Base-by-base conservation (phyloP, 2,113 vertebrate genomes). In the Tetraodon nigroviridis region DNA sequence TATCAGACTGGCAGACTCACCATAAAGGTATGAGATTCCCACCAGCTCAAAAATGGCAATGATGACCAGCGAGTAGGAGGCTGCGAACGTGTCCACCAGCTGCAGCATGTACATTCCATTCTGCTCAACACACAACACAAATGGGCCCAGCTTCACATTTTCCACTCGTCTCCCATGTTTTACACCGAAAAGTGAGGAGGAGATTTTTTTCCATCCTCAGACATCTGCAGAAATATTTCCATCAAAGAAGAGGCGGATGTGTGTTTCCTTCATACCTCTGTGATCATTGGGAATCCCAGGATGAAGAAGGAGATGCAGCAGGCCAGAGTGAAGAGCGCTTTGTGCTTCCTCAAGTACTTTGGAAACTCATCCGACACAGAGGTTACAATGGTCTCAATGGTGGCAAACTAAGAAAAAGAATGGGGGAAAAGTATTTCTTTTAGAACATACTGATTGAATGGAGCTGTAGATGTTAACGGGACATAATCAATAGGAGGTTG, bases 271-370 rank as follows among this genome's bases (percentile, higher is more conserved):
- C 58, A 5, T 84, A 99, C 97, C 95, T 98, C 94, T 60, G 92
- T 99, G 83, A 99, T 95, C 97, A 99, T 99, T 16, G 97, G 95
- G 59, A 99, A 98, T 4, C 97, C 97, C 89, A 98, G 92, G 82
- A 99, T 83, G 90, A 98, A 99, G 89, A 99, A 98, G 53, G 58
- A 74, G 46, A 81, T 0, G 1, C 97, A 99, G 88, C 95, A 98
- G 47, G 89, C 86, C 18, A 99, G 86, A 0, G 97, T 99, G 84
- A 99, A 98, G 61, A 95, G 59, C 0, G 94, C 91, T 58, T 98
- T 99, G 88, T 98, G 92, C 0, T 94, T 97, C 4, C 97, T 93
- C 64, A 98, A 79, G 73, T 96, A 96, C 58, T 94, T 96, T 64
- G 97, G 97, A 79, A 94, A 99, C 75, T 99, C 97, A 1, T 99